Base-by-base conservation (phyloP, 1,140 invertebrate species). In the Megalopta genalis region DNA sequence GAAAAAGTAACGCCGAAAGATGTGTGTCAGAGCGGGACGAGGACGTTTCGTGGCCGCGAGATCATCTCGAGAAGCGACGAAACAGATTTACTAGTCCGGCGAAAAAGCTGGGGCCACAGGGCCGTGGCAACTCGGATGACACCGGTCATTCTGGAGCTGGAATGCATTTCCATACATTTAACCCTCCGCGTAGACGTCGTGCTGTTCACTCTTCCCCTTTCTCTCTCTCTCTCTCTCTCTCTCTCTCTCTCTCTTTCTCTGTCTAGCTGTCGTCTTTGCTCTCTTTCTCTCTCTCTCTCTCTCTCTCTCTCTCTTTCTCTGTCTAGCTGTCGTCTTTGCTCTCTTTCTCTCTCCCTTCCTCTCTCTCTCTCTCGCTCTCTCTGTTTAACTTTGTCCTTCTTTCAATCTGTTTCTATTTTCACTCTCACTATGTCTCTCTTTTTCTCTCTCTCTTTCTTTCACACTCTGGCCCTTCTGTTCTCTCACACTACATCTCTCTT, bases 131-230 rank as follows among this genome's bases (percentile, higher is more conserved):
- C 83, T 86, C 77, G 73, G 69, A 82, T 87, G 85, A 90, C 84
- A 88, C 77, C 82, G 86, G 77, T 87, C 85, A 73, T 66, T 66
- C 77, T 66, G 78, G 49, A 42, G 46, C 67, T 52, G 37, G 83
- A 88, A 89, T 86, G 82, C 81, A 88, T 89, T 89, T 89, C 80
- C 83, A 84, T 88, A 77, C 66, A 89, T 88, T n/a, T 90, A 90
- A 88, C 84, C 77, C 23, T 57, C 42, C 66, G 16, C 32, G 42
- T 75, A 54, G 52, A 52, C 52, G 64, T 46, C 59, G 42, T 42
- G 57, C 62, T 32, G 62, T 23, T 60, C 57, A 16, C 16, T 32
- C 32, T 1, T n/a, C n/a, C n/a, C 12, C 32, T 37, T 8, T 1
- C 14, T 21, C 37, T 16, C n/a, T n/a, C 12, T 12, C 3, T 7